Percentiles rank a stretch among this genome's conserved stretches.
These are phyloP conservation scores for Eugnorisma glareosa DNA, from an alignment of 2,888 invertebrate species.

Conservation along the genomic window DNA sequence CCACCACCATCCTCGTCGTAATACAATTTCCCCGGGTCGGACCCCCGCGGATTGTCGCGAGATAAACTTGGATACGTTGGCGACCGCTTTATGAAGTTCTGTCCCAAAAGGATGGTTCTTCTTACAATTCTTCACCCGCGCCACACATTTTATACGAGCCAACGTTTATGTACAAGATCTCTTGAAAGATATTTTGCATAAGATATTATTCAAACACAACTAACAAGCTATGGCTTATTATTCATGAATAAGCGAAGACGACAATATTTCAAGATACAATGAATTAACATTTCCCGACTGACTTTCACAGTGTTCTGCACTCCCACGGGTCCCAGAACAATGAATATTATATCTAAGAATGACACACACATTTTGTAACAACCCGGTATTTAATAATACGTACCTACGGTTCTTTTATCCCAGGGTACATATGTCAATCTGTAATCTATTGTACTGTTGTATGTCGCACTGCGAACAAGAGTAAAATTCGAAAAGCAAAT, in stretches of 20 bases:
- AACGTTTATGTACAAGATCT: slow-evolving; percentile 39
- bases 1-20: slow-evolving; percentile 75
- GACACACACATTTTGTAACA: slow-evolving; percentile 26
- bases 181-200: slow-evolving; percentile 24
- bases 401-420: slow-evolving; percentile 24
- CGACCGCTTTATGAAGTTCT: slow-evolving; percentile 75
- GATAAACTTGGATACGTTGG: slow-evolving; percentile 71
- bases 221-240: slow-evolving; percentile 24
- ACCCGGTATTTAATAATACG: slow-evolving; percentile 15
- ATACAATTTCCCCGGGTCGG: slow-evolving; percentile 78
- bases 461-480: slow-evolving; percentile 6
- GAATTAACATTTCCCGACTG: slow-evolving; percentile 21
- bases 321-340: slow-evolving; percentile 24
- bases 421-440: slow-evolving; percentile 19
- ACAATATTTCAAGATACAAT: slow-evolving; percentile 41
- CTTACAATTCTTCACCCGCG: slow-evolving; percentile 71
- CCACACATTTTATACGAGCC: slow-evolving; percentile 68
- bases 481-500: not conserved
- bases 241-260: slow-evolving; percentile 26
- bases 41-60: slow-evolving; percentile 73
- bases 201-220: slow-evolving; percentile 33
- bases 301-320: slow-evolving; percentile 23
- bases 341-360: slow-evolving; percentile 38
- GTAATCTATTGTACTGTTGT: slow-evolving; percentile 6
- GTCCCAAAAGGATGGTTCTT: slow-evolving; percentile 72